Evolutionary conservation across 2,888 invertebrate species (phyloP), one percentile per base, ranked within the genome.

Genomic region (Tetrapedia diversipes): DNA sequence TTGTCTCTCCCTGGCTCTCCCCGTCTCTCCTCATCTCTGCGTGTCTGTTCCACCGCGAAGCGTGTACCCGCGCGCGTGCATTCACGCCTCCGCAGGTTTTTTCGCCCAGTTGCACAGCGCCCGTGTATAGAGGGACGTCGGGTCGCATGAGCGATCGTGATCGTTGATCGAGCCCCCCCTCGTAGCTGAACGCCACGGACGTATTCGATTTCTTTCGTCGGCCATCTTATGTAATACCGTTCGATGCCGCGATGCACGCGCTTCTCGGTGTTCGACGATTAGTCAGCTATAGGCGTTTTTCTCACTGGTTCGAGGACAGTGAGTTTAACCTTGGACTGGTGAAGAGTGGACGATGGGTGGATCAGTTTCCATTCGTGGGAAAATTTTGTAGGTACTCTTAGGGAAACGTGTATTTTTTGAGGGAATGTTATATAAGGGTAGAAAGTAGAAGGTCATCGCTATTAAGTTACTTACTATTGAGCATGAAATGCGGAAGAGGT

Each of bases 81-180:
- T 77, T 73, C 76, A 65, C 72, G 80, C 76, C 65, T 69, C 65
- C 56, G 32, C 53, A 27, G 19, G 47, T 60, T 77, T 66, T 59
- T 59, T 61, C 19, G 2, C 22, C 10, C 34, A 19, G n/a, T 19
- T 24, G 29, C 19, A 53, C 43, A n/a, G 69, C 24, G 22, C 29
- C 54, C 57, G 32, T 19, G 10, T 1, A n/a, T n/a, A n/a, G n/a
- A n/a, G 37, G 10, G 2, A 59, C 66, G 43, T 43, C 76, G 41
- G 64, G 29, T 61, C 56, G 54, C 59, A 61, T 54, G 67, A 56
- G 53, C 47, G 69, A 68, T 75, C 80, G 57, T 64, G 75, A 69
- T 68, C 65, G 71, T 16, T 27, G 56, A 74, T 49, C 43, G 51
- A 63, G 53, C 63, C 51, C 69, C 59, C 53, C 59, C 53, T 41